Evolutionary conservation across 1,140 invertebrate genomes (phyloP), one percentile per base, ranked within the genome.

Genomic region (Hycleus cichorii): DNA sequence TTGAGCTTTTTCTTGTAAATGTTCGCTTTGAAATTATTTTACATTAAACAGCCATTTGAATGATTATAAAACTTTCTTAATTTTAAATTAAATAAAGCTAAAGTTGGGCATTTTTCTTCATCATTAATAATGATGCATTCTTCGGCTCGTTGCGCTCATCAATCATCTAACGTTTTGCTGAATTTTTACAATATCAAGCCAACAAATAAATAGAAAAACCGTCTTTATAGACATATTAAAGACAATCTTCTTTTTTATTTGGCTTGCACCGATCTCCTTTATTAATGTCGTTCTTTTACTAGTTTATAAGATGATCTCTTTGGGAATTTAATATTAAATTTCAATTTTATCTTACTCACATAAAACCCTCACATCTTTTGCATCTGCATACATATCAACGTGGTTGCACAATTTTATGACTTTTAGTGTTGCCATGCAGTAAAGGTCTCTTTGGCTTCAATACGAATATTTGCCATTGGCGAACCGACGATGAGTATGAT

Each of bases 311-410:
- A 32, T 32, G 32, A 32, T 32, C 32, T 32, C 32, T 32, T 18
- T 32, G 32, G 32, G 7, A 43, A 39, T 49, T 11, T 39, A 25
- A 52, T 52, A 52, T 52, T 46, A 53, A 45, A 53, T 45, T 53
- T 27, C 51, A 53, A 45, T 53, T 53, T 53, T 45, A 46, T 42
- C 42, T 9, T 26, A 45, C 12, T 27, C 25, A 18, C 24, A 53
- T 46, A 53, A 45, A 53, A 53, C 12, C 42, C 27, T 43, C 7
- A 32, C 32, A 32, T 52, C 10, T 18, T 25, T n/a, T 44, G 43
- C 51, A 53, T 32, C 24, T 53, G 39, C 49, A 45, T 53, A 45
- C 51, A 53, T 53, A 46, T 53, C 32, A 53, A 53, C 46, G 51
- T 45, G 39, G 18, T 10, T 53, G 39, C 45, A 53, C 44, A 53